Base-by-base conservation (phyloP, 2,888 invertebrate species). In the Conomelus anceps region DNA sequence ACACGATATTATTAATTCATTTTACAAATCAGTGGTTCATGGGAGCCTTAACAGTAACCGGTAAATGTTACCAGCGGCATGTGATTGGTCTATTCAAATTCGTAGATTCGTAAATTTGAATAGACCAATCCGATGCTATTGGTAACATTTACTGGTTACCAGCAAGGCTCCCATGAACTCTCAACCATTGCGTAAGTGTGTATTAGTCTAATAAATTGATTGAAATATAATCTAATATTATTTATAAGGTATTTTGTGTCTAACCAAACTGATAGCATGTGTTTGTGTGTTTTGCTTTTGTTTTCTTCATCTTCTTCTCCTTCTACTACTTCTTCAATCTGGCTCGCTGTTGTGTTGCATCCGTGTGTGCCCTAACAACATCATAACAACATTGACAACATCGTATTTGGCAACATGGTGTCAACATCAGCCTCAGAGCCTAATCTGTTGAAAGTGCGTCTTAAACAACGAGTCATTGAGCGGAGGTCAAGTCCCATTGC, bases 381-480 rank as follows among this genome's bases (percentile, higher is more conserved):
- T 13, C 34, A 34, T 17, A 34, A 34, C 34, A 34, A 34, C 13
- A 9, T 34, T 9, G 4, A 1, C 13, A 23, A 22, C 20, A 87
- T n/a, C 87, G n/a, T n/a, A n/a, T n/a, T n/a, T n/a, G n/a, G n/a
- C n/a, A n/a, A n/a, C n/a, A n/a, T n/a, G n/a, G n/a, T 84, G 23
- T 7, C 88, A 93, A 93, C 94, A 93, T 91, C 95, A 98, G 98
- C 98, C 93, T 98, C 98, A 94, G 98, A 98, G 96, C 98, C 98
- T 92, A 98, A 99, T 95, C 96, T 98, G 94, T 95, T 98, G 95
- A 98, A 98, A 95, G 97, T 98, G 94, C 96, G 97, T 92, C 95
- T 98, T 93, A 98, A 98, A 95, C 97, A 98, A 95, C 97, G 98
- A 93, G 98, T 98, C 93, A 97, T 98, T 95, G 98, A 98, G 94